These are phyloP conservation scores for Cryptocephalus primarius DNA, from an alignment of 2,888 invertebrate genomes.

Conservation along the genomic window DNA sequence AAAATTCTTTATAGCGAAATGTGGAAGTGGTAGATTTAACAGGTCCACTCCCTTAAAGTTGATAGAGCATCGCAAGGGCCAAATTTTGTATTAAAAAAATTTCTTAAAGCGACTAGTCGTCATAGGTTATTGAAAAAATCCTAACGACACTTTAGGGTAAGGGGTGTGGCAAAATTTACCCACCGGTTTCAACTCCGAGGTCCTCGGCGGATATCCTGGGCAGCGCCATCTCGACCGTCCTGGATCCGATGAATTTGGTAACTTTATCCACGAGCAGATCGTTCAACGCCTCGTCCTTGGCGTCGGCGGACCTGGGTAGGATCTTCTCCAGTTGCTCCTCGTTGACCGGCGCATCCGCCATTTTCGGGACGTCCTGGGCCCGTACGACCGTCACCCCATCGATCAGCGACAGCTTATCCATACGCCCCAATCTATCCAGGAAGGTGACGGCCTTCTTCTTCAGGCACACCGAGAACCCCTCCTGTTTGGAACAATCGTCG, in stretches of 20 bases:
- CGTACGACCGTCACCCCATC: slow-evolving; percentile 60
- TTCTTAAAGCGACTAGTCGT: too few relatives aligned
- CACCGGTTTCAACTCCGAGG: background rate
- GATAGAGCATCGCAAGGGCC: too few relatives aligned
- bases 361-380: slow-evolving; percentile 38
- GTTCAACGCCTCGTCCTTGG: slow-evolving; percentile 56
- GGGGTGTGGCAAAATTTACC: background rate
- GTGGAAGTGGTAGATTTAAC: too few relatives aligned
- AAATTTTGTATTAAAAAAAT: too few relatives aligned
- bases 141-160: too few relatives aligned
- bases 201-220: slow-evolving; percentile 53
- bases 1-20: too few relatives aligned
- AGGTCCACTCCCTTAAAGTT: too few relatives aligned
- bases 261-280: slow-evolving; percentile 61
- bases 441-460: slow-evolving; percentile 74
- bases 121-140: too few relatives aligned
- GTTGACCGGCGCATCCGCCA: slow-evolving; percentile 49
- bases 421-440: slow-evolving; percentile 62
- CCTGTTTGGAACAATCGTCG: slow-evolving; percentile 63
- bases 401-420: slow-evolving; percentile 50
- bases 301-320: slow-evolving; percentile 53
- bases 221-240: slow-evolving; percentile 64
- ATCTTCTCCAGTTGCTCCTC: slow-evolving; percentile 61
- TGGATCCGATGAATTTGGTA: slow-evolving; percentile 59
- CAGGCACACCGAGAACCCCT: slow-evolving; percentile 61